Evolutionary conservation across 2,888 invertebrate species (phyloP).

Genomic region (Diarsia dahlii): DNA sequence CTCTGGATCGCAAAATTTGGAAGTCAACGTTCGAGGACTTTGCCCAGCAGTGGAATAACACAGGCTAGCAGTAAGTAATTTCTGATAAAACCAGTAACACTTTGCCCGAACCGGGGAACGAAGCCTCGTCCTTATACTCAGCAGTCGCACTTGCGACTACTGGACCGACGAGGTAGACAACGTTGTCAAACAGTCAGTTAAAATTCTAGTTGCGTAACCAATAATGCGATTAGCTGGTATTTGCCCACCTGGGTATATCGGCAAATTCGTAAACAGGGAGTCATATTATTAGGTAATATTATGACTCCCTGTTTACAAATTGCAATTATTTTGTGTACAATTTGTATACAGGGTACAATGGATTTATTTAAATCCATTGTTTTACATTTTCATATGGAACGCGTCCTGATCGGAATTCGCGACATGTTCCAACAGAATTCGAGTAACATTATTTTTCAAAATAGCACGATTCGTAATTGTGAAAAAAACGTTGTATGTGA

Average conservation of each 20-base stretch:
- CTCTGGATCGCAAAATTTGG: no score
- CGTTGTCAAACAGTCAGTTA: not conserved
- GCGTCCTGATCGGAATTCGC: conserved; percentile 44
- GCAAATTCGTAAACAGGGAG: no score
- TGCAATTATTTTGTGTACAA: not conserved
- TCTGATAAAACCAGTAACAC: no score
- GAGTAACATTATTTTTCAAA: conserved; percentile 45
- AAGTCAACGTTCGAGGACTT: no score
- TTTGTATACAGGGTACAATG: not conserved
- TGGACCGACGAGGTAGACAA: not conserved
- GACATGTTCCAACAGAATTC: conserved; percentile 39
- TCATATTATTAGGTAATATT: no score
- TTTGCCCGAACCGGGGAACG: not conserved
- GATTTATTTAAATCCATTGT: conserved; percentile 44
- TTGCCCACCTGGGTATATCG: no score
- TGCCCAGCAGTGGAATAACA: no score
- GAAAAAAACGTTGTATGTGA: conserved; percentile 29
- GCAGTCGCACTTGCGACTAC: not conserved
- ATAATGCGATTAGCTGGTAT: not conserved
- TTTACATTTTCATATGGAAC: conserved; percentile 27
- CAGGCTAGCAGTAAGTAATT: no score
- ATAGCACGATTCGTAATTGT: conserved; percentile 35
- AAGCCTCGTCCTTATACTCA: not conserved
- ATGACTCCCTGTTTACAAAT: conserved; percentile 1
- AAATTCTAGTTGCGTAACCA: not conserved